Evolutionary conservation across 2,113 vertebrate species (phyloP).

Genomic region (Petrocephalus zakoni): DNA sequence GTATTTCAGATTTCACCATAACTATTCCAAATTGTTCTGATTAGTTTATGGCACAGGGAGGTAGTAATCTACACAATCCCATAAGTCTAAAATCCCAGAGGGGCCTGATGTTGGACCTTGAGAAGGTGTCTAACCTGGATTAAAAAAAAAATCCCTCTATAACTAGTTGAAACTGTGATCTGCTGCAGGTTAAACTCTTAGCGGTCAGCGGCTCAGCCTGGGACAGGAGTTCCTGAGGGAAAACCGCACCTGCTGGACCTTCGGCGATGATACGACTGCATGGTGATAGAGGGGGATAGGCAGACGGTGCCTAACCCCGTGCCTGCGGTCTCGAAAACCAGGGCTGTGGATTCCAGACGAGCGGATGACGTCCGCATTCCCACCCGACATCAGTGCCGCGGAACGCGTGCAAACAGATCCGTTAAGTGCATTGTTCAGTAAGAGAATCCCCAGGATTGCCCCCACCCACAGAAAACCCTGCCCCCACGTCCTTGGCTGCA

Average conservation of each 20-base stretch:
- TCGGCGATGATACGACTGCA: not conserved
- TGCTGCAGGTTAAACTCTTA: not conserved
- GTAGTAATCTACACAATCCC: not conserved
- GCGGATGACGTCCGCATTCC: not conserved
- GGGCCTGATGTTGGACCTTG: not conserved
- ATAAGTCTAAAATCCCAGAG: not conserved
- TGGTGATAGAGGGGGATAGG: not conserved
- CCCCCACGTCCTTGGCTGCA: not conserved
- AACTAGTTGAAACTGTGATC: not conserved
- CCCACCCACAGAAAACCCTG: not conserved
- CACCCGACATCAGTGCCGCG: not conserved
- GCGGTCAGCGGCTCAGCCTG: not conserved
- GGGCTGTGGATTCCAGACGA: not conserved
- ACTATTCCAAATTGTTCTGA: not conserved
- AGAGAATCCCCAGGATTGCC: not conserved
- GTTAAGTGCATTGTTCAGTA: slow-evolving; percentile 18
- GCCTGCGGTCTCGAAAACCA: not conserved
- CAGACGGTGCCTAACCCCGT: not conserved
- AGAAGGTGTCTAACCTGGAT: not conserved
- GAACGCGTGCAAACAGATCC: not conserved
- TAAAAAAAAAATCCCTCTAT: not conserved
- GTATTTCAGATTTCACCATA: not conserved
- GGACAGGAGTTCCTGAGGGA: not conserved
- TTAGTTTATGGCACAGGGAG: too few species aligned
- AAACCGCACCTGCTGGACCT: not conserved